Percentiles rank a stretch among this genome's conserved stretches.
Evolutionary conservation across 2,888 invertebrate genomes (phyloP).

Genomic region (Drosophila melanocephala): DNA sequence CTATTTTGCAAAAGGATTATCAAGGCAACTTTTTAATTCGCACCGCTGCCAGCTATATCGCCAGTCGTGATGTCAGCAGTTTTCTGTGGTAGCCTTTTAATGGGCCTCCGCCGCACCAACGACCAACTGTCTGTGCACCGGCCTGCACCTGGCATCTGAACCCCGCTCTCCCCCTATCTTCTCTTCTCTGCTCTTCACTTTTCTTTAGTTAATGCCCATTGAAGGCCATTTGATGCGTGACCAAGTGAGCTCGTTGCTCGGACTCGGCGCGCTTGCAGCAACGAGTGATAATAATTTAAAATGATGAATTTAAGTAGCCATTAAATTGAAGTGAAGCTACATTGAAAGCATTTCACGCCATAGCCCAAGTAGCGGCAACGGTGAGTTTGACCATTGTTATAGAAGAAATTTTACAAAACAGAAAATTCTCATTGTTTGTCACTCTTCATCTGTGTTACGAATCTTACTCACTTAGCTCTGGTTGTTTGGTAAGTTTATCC

Average conservation of each 20-base stretch:
- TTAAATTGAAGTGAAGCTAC: conserved; percentile 67
- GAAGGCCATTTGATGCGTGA: conserved; percentile 78
- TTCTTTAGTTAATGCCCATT: conserved; percentile 65
- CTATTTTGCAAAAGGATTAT: conserved; percentile 80
- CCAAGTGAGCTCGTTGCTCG: conserved; percentile 60
- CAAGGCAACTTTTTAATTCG: conserved; percentile 80
- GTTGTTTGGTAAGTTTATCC: not conserved
- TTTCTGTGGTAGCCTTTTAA: conserved; percentile 72
- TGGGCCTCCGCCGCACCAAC: conserved; percentile 33
- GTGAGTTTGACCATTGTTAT: not conserved
- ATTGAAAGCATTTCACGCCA: conserved; percentile 27
- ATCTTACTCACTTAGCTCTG: not conserved
- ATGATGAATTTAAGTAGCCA: conserved; percentile 79
- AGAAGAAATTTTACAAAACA: not conserved
- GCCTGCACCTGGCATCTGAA: conserved; percentile 13
- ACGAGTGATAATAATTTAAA: conserved; percentile 70
- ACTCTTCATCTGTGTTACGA: not conserved
- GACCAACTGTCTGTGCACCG: not conserved
- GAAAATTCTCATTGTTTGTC: not conserved
- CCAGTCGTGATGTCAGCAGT: conserved; percentile 69
- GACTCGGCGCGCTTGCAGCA: conserved; percentile 40
- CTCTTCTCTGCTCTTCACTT: not conserved
- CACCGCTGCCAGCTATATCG: conserved; percentile 33
- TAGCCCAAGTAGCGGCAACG: not conserved
- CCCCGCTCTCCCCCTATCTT: not conserved